Percentiles rank a stretch among this genome's conserved stretches.
phyloP scores from a whole-genome alignment of 1,140 invertebrate species.

The Meloidogyne exigua region DNA sequence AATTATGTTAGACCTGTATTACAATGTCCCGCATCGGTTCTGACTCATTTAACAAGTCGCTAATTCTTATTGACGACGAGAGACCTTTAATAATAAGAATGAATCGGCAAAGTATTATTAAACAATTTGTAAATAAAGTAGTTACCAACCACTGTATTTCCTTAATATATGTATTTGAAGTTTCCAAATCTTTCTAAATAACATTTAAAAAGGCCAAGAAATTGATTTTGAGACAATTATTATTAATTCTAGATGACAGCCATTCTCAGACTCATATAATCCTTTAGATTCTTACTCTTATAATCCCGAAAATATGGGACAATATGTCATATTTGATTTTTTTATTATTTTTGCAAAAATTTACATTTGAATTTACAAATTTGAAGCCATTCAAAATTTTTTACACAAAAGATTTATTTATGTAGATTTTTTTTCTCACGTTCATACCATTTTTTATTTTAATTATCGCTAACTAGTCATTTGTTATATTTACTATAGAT shows the following conservation, averaged over 20 bases:
- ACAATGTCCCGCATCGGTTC: neutral
- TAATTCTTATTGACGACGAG: neutral
- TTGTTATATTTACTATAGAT: neutral
- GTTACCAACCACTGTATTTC: neutral
- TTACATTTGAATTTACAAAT: neutral
- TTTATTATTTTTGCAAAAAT: neutral
- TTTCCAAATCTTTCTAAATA: neutral
- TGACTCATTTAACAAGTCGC: neutral
- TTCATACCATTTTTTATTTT: too few species aligned
- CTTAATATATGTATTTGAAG: neutral
- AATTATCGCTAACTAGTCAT: too few species aligned
- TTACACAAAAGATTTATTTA: neutral
- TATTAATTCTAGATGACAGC: too few species aligned
- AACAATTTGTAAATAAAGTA: neutral
- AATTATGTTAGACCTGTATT: neutral
- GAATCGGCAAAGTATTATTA: neutral
- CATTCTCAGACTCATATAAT: too few species aligned
- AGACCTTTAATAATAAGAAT: neutral
- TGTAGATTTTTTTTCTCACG: neutral
- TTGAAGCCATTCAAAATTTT: neutral
- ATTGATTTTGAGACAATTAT: too few species aligned
- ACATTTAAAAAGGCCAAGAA: neutral
- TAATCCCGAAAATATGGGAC: neutral
- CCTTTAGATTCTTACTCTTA: too few species aligned
- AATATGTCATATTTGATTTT: neutral